Evolutionary conservation across 2,888 invertebrate genomes (phyloP).

Genomic region (Lycaena phlaeas): DNA sequence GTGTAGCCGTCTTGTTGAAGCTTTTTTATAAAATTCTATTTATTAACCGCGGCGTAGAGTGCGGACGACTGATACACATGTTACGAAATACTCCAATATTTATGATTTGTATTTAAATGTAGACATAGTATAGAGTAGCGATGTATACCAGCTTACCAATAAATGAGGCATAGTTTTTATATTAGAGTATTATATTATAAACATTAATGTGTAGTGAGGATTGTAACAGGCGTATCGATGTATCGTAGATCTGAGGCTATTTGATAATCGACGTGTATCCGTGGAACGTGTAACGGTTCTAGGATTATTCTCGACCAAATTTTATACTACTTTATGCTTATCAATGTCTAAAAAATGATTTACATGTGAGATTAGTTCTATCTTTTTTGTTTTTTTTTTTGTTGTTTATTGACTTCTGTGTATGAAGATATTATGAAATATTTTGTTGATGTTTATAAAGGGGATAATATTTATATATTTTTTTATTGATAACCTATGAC

Average conservation of each 20-base stretch:
- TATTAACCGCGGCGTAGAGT: constrained; percentile 59
- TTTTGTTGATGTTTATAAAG: constrained; percentile 21
- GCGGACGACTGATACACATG: constrained; percentile 67
- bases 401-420: constrained; percentile 2
- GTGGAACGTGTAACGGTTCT: not conserved
- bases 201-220: not conserved
- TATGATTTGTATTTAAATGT: constrained; percentile 55
- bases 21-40: constrained; percentile 71
- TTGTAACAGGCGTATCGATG: not conserved
- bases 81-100: constrained; percentile 63
- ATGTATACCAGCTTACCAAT: constrained; percentile 53
- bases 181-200: constrained; percentile 52
- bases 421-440: constrained; percentile 10
- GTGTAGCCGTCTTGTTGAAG: constrained; percentile 70
- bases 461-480: constrained; percentile 14
- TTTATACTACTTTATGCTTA: constrained; percentile 3
- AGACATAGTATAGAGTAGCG: constrained; percentile 40
- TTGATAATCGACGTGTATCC: not conserved
- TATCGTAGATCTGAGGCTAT: constrained; percentile 1
- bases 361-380: not conserved
- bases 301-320: constrained; percentile 6
- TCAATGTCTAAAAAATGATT: not conserved
- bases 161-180: constrained; percentile 43
- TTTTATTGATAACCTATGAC: constrained; percentile 12
- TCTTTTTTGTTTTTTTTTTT: not conserved